Base-by-base conservation (phyloP, 1,140 invertebrate species). In the Manduca sexta region DNA sequence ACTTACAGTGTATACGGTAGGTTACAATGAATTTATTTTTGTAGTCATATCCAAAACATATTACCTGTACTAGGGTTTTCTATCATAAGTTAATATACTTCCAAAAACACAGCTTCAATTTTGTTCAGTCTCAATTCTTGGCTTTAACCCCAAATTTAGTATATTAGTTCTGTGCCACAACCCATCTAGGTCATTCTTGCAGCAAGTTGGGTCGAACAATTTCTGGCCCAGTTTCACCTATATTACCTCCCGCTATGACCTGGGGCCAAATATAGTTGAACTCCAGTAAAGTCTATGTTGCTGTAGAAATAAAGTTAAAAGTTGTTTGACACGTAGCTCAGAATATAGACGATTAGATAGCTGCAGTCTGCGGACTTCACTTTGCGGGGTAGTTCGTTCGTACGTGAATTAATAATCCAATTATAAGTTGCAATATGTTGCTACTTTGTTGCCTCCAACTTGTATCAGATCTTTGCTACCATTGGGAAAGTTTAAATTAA, bases 141-240 rank as follows among this genome's bases (percentile, higher is more conserved):
- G 33, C 33, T 12, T 16, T 52, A 39, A 43, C 42, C 14, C 29
- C 35, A 45, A 49, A 44, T 48, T 40, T 31, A 26, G 0, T 12
- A 11, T 21, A 46, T 55, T 46, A 51, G 35, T 33, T 38, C 45
- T 39, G 11, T 44, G 43, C 35, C 38, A 42, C 43, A 40, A 34
- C 43, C 50, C 42, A 56, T 52, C 21, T 47, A 47, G 58, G 58
- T 53, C 58, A 47, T 30, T 53, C 42, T 43, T 45, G 33, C 35
- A 35, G 35, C 37, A 56, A 52, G 43, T 44, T 51, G 42, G 54
- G 45, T 48, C 39, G 47, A 33, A 34, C 40, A 49, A 49, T 54
- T 52, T 52, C 45, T 62, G 51, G 30, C 45, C 52, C 37, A 50
- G 46, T 52, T 55, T 57, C 45, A 31, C 37, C 39, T 56, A 45